phyloP scores from a whole-genome alignment of 2,888 invertebrate species.

The Gastrophysa polygoni region DNA sequence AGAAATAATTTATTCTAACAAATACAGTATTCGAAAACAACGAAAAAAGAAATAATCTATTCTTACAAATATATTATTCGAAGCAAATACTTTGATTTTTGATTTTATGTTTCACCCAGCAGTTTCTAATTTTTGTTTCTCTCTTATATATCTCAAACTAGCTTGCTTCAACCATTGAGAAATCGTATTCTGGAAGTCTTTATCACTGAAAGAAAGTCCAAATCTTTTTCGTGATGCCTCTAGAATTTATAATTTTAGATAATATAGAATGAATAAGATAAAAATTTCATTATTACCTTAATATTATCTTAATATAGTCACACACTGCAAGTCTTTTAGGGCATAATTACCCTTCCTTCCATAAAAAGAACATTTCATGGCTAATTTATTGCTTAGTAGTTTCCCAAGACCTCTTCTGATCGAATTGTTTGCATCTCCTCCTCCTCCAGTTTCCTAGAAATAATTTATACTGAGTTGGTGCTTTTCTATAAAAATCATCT shows the following conservation, averaged over 20 bases:
- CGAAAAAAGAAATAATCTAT: too few species aligned
- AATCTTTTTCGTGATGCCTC: constrained; percentile 14
- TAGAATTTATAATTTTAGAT: constrained; percentile 10
- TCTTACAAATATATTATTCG: too few species aligned
- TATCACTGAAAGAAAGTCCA: constrained; percentile 15
- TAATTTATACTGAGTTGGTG: constrained; percentile 1
- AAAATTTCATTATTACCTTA: constrained; percentile 5
- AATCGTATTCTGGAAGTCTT: constrained; percentile 14
- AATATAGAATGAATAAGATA: constrained; percentile 8
- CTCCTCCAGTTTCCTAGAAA: constrained; percentile 9
- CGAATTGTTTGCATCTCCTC: constrained; percentile 15
- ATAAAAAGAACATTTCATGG: constrained; percentile 15
- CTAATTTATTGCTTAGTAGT: constrained; percentile 14
- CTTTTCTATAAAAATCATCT: not conserved
- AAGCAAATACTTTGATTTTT: too few species aligned
- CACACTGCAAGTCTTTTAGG: constrained; percentile 11
- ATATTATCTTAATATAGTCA: constrained; percentile 10
- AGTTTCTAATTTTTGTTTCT: constrained; percentile 10
- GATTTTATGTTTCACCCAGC: constrained; percentile 4
- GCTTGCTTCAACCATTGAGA: constrained; percentile 13
- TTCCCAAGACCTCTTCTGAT: constrained; percentile 14
- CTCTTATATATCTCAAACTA: constrained; percentile 9
- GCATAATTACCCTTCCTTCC: constrained; percentile 13
- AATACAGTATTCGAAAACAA: too few species aligned
- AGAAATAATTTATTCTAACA: too few species aligned